Evolutionary conservation across 2,113 vertebrate species (phyloP).

Genomic region (Sapayoa aenigma): DNA sequence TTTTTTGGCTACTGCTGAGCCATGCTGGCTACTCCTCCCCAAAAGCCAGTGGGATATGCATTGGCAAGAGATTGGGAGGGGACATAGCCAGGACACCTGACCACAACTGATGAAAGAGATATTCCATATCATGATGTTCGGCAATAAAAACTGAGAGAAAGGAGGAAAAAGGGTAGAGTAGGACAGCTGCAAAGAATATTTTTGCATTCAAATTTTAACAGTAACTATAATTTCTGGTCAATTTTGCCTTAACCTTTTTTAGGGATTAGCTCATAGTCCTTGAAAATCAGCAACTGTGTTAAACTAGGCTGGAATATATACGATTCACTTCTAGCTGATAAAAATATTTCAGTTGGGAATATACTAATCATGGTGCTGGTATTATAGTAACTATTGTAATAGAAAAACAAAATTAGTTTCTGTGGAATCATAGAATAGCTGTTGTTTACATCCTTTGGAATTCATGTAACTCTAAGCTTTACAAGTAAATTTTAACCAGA

Average conservation of each 20-base stretch:
- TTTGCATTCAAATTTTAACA: background rate
- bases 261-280: conserved; percentile 1
- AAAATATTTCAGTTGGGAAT: background rate
- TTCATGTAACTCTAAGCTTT: background rate
- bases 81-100: background rate
- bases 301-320: background rate
- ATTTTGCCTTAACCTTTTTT: too few relatives aligned
- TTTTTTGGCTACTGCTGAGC: background rate
- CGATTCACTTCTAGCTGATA: background rate
- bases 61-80: background rate
- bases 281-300: conserved; percentile 7
- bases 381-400: background rate
- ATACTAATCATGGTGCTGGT: background rate
- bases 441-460: background rate
- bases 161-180: background rate
- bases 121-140: background rate
- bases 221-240: background rate
- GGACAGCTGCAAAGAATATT: rapidly evolving
- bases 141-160: background rate
- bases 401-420: background rate
- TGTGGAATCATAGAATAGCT: background rate
- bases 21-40: background rate
- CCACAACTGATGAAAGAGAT: background rate
- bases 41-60: background rate
- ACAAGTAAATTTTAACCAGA: background rate